Base-by-base conservation (phyloP, 1,140 invertebrate genomes). In the Pseudoatta argentina region DNA sequence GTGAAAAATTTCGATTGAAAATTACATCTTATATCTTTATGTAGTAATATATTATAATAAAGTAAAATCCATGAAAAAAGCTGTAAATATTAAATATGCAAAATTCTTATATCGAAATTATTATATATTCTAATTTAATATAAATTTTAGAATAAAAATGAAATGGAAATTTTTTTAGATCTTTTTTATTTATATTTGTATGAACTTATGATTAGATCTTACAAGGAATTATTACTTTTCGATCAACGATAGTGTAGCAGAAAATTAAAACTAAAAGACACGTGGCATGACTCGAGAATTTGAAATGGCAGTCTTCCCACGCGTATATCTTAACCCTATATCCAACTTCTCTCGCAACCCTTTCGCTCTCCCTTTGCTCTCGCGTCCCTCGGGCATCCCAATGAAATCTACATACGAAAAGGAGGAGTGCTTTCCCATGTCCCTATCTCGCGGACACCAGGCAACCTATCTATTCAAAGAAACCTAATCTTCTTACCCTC, bases 391-490 rank as follows among this genome's bases (percentile, higher is more conserved):
- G 85, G 67, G 91, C 88, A 86, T 91, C 86, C 88, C 87, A 44
- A 48, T 89, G 82, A 89, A 91, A 91, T 91, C 90, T 91, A 91
- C 91, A 91, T 91, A 91, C 90, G 91, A 91, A 91, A 91, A 91
- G 91, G 88, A 91, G 82, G 88, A 91, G 88, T 91, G 90, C 90
- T 91, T 91, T 91, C 91, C 91, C 91, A 89, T 91, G 91, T 91
- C 88, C 90, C 90, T 89, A 91, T 91, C 89, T 88, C 87, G 88
- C 48, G 87, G 82, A 91, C 83, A 85, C 89, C 85, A 91, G 83
- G 61, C 89, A 59, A 83, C 63, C 85, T 91, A 89, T 89, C 90
- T 88, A 78, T 88, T 88, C 90, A 85, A 89, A 87, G 90, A 91
- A 89, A 91, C 90, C 90, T 88, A 91, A 91, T 89, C 88, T 91